A percentile compares a stretch with the other conserved stretches of the same genome.
phyloP scores from a whole-genome alignment of 1,140 invertebrate species.

The Oedothorax gibbosus region DNA sequence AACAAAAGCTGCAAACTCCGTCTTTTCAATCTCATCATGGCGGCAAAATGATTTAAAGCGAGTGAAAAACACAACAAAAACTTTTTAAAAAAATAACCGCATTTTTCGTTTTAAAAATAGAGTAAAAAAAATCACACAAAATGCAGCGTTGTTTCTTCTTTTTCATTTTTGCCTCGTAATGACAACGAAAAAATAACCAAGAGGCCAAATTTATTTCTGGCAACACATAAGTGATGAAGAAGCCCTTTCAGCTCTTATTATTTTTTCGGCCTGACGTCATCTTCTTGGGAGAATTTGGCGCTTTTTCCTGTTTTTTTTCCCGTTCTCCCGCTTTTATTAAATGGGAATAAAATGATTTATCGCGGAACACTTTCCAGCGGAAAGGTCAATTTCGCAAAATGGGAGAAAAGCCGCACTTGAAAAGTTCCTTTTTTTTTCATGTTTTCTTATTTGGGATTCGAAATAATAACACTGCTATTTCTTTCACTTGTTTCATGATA shows the following conservation, averaged over 20 bases:
- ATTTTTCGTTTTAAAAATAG: too few species aligned
- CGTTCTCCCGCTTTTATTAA: constrained; percentile 47
- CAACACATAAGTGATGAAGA: constrained; percentile 37
- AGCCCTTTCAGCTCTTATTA: constrained; percentile 7
- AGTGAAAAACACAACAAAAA: constrained; percentile 1
- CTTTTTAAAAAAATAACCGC: too few species aligned
- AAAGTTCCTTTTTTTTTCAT: neutral
- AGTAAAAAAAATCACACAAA: too few species aligned
- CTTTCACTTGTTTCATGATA: neutral
- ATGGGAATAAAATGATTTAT: constrained; percentile 58
- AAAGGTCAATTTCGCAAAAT: constrained; percentile 51
- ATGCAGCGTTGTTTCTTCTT: neutral
- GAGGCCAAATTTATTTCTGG: constrained; percentile 36
- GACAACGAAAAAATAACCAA: constrained; percentile 18
- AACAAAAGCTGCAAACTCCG: too few species aligned
- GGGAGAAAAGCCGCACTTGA: constrained; percentile 18
- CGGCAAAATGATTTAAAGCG: constrained; percentile 30
- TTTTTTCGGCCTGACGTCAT: constrained; percentile 26
- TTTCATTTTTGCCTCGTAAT: constrained; percentile 10
- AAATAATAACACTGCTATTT: neutral
- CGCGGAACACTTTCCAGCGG: neutral
- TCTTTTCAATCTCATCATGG: neutral
- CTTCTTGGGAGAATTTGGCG: constrained; percentile 12
- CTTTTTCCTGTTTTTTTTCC: constrained; percentile 4
- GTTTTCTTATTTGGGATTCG: neutral